Conservation (phyloP, 2,113 vertebrate species). For the Leptocoma aspasia region DNA sequence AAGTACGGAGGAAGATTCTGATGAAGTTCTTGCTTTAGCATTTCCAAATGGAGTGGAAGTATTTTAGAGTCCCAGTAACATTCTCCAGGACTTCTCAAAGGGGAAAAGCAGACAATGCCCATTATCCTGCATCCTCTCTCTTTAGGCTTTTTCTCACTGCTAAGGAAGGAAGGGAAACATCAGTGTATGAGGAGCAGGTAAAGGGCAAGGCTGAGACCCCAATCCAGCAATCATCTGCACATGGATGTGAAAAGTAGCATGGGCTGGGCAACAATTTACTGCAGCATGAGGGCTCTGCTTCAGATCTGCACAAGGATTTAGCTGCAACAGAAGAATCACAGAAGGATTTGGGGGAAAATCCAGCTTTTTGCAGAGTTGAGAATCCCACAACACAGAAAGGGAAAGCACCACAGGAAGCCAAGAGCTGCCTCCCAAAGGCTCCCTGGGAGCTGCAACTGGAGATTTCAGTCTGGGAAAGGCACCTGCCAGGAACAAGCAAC, state of each 20-base stretch:
- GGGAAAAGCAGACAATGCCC: background rate
- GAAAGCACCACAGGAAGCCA: rapidly evolving
- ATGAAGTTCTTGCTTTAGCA: background rate
- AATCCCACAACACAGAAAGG: background rate
- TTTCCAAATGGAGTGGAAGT: background rate
- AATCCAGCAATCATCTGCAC: background rate
- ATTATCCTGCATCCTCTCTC: background rate
- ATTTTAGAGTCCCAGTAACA: background rate
- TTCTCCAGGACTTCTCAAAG: background rate
- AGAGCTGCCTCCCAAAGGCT: background rate
- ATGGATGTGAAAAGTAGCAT: background rate
- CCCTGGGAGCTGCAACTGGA: background rate
- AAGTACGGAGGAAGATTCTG: background rate
- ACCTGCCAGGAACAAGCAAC: background rate
- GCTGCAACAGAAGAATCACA: background rate
- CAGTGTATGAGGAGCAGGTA: background rate
- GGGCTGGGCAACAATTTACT: background rate
- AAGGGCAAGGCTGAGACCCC: background rate
- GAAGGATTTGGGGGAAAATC: background rate
- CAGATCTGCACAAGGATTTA: background rate
- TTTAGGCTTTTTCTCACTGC: background rate
- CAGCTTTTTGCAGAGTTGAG: background rate
- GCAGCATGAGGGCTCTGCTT: background rate
- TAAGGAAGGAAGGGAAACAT: background rate
- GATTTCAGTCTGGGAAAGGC: background rate